Percentiles rank a stretch among this genome's conserved stretches.
Evolutionary conservation across 1,140 invertebrate species (phyloP).

Genomic region (Pogonomyrmex californicus): DNA sequence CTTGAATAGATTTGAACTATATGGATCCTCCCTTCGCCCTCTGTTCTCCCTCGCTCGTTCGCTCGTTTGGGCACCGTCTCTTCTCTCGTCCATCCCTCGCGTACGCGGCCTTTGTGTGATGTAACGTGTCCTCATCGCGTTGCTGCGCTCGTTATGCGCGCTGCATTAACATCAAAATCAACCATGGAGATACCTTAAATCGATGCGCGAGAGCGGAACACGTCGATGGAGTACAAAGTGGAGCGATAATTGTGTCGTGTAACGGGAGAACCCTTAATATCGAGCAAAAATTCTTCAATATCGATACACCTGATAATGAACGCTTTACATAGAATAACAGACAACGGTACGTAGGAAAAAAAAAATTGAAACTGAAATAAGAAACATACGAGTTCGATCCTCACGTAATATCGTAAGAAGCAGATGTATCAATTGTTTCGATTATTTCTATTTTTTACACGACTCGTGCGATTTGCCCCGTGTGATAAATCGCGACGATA

Average conservation of each 20-base stretch:
- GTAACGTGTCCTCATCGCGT: constrained; percentile 60
- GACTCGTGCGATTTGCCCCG: background rate
- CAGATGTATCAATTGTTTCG: background rate
- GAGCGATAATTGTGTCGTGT: background rate
- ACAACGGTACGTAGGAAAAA: background rate
- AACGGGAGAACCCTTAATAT: background rate
- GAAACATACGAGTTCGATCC: too few species aligned
- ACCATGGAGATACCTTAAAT: background rate
- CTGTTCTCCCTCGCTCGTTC: constrained; percentile 25
- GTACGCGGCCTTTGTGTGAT: constrained; percentile 58
- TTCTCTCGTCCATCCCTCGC: constrained; percentile 14
- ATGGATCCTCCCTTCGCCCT: constrained; percentile 77
- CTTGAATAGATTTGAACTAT: constrained; percentile 85
- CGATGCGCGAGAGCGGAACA: background rate
- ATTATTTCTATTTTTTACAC: background rate
- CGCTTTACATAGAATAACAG: background rate
- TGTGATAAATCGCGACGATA: background rate
- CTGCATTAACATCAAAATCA: constrained; percentile 24
- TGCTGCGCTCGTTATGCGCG: constrained; percentile 20
- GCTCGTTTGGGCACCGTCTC: constrained; percentile 21
- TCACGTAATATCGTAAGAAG: background rate
- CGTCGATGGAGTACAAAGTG: background rate
- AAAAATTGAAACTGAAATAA: background rate
- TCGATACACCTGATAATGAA: background rate
- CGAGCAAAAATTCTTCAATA: background rate